phyloP scores from a whole-genome alignment of 2,113 vertebrate species.

The Malurus elegans region DNA sequence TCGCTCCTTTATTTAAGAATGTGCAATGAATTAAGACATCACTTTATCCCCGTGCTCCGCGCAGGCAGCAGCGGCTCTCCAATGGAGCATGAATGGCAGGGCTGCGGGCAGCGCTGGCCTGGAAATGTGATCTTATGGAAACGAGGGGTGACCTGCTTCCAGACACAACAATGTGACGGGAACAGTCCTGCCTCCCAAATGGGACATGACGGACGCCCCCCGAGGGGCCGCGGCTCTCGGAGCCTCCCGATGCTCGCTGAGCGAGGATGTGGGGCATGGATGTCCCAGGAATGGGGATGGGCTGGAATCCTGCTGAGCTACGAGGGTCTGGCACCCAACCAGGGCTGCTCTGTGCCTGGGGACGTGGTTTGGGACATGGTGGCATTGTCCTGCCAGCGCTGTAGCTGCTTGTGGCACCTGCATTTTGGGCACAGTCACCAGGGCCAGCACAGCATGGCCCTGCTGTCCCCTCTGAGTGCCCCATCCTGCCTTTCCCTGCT shows the following conservation, averaged over 20 bases:
- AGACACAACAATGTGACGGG: constrained; percentile 25
- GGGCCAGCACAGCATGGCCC: too few species aligned
- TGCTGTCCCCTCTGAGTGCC: fast-evolving
- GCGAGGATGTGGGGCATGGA: fast-evolving
- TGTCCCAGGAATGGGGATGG: neutral
- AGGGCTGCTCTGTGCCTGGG: neutral
- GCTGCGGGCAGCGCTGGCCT: constrained; percentile 41
- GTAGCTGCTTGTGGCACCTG: neutral
- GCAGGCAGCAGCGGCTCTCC: constrained; percentile 35
- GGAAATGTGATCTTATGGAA: constrained; percentile 64
- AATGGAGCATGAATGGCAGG: constrained; percentile 63
- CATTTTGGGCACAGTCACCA: fast-evolving
- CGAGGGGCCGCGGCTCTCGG: neutral
- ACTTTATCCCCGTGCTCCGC: neutral
- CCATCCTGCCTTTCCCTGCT: neutral
- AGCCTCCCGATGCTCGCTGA: neutral
- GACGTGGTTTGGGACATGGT: fast-evolving
- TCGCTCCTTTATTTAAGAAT: constrained; percentile 42
- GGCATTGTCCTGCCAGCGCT: fast-evolving
- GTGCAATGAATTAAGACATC: constrained; percentile 65
- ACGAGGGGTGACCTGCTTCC: constrained; percentile 52
- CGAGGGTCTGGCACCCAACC: fast-evolving
- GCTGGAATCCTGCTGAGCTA: fast-evolving
- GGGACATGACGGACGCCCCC: neutral
- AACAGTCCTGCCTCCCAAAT: neutral